These are phyloP conservation scores for Diglossa brunneiventris DNA, from an alignment of 2,113 vertebrate species.

Conservation along the genomic window DNA sequence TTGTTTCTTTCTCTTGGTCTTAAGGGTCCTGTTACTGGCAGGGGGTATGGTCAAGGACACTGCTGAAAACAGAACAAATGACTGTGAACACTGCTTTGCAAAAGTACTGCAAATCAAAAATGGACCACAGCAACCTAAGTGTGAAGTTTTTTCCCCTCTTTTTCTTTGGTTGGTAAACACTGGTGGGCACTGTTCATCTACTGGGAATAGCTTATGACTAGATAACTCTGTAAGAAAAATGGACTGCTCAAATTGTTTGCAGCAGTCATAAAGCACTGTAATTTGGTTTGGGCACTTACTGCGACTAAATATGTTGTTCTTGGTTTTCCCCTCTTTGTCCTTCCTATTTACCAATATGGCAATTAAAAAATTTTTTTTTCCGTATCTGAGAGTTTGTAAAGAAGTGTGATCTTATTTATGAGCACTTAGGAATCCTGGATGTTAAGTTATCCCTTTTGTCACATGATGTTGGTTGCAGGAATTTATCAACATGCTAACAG, in stretches of 20 bases:
- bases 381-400: not conserved
- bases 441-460: not conserved
- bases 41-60: constrained; percentile 61
- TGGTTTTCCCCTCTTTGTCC: not conserved
- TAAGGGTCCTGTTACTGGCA: constrained; percentile 69
- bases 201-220: not conserved
- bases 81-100: constrained; percentile 48
- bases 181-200: not conserved
- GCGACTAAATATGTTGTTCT: not conserved
- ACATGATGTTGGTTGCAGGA: not conserved
- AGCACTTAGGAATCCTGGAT: not conserved
- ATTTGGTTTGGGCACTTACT: not conserved
- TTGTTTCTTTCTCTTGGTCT: constrained; percentile 61
- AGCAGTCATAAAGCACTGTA: not conserved
- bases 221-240: not conserved
- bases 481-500: not conserved
- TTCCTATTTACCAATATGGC: not conserved
- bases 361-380: constrained; percentile 14
- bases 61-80: constrained; percentile 57
- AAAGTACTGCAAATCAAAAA: constrained; percentile 57
- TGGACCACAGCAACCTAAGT: not conserved
- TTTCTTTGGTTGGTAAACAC: not conserved
- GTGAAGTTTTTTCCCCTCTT: not conserved
- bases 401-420: not conserved
- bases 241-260: not conserved